Base-by-base conservation (phyloP, 1,140 invertebrate species). In the Sarcophaga bullata region DNA sequence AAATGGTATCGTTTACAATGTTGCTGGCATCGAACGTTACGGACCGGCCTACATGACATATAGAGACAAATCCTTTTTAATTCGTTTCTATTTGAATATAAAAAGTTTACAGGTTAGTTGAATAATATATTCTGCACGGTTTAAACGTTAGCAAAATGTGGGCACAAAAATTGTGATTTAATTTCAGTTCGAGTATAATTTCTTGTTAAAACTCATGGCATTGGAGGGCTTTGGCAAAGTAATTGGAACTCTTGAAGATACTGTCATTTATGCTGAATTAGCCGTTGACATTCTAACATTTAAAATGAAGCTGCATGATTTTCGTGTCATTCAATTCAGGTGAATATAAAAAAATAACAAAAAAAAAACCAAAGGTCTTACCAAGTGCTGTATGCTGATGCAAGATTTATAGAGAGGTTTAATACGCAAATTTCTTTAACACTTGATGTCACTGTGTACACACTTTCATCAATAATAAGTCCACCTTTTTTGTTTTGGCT, bases 1-100 rank as follows among this genome's bases (percentile, higher is more conserved):
- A 25, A 88, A 89, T 80, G 88, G 88, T 15, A 87, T 88, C 78
- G 88, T 86, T 0, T 89, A 88, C 75, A 89, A 89, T 82, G 80
- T 89, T 0, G 84, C 81, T 25, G 86, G 85, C 3, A 86, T 89
- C 17, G 48, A 84, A 11, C 85, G 88, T 19, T 58, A 89, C 80
- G 84, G 85, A 0, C 83, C 86, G 78, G 87, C 88, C 0, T 84
- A 85, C 48, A 89, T 89, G 88, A 89, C 88, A n/a, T 89, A 89
- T 81, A 75, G 84, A 25, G 85, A 85, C 19, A 89, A 87, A 84
- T 85, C 85, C 13, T 89, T 89, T 72, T n/a, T 87, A 15, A 85
- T 83, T 72, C 82, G 84, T 76, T 88, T 89, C 83, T 86, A 86
- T 82, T 81, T 89, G 75, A 85, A 84, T 72, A 89, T 89, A 46